Base-by-base conservation (phyloP, 2,797 vertebrate species). In the Sebastes iracundus region DNA sequence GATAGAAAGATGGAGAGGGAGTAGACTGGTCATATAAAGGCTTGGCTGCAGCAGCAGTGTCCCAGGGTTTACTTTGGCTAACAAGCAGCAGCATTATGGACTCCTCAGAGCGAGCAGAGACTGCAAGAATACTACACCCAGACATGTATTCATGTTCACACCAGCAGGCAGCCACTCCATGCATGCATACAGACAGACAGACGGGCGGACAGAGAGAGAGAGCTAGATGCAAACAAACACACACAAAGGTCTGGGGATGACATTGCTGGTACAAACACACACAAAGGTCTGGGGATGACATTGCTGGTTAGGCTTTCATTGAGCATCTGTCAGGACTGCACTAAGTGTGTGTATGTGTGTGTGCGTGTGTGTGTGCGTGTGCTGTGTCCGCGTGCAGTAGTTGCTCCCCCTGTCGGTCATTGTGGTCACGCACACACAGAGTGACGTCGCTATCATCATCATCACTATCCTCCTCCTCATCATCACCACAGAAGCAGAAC, bases 371-470 rank as follows among this genome's bases (percentile, higher is more conserved):
- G 55, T 27, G 27, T 58, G 69, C 18, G 79, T 30, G 35, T 20
- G 42, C 16, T 55, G 28, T 16, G 52, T n/a, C 53, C 1, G 2
- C 3, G 7, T n/a, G 55, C 27, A 11, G 23, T 14, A 14, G 16
- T 49, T 20, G 80, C 90, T 1, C 87, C 88, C 81, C 64, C 91
- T 90, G 53, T 78, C 46, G 79, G 74, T 23, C 25, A 53, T 5
- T 1, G 30, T 13, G 12, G 42, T 25, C 8, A 71, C 30, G 27
- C 32, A 27, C 81, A 71, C 33, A 3, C n/a, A 8, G 16, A 18
- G 28, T 69, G 79, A 79, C 73, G 77, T 82, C 14, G 52, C 33
- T 20, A 14, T 42, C 76, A 32, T 59, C 79, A 3, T 66, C 69
- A 30, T 38, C 73, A 2, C 56, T 66, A 2, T 38, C 66, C 1